Evolutionary conservation across 2,797 vertebrate genomes (phyloP), one percentile per base, ranked within the genome.

Genomic region (Allobates femoralis): DNA sequence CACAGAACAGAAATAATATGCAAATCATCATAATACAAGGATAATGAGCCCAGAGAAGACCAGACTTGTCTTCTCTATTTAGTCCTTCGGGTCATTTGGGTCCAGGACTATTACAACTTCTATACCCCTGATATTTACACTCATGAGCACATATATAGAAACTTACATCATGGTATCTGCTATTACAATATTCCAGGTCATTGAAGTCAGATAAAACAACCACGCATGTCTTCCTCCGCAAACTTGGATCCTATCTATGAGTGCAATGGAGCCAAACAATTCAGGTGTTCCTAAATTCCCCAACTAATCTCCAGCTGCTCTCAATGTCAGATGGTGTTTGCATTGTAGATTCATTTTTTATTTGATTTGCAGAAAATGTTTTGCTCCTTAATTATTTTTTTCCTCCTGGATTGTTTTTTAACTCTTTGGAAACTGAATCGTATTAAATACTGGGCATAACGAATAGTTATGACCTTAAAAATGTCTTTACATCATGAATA

Each of bases 241-340:
- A 19, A 62, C 28, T 81, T 81, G 79, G 79, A 87, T 83, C 34
- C n/a, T 30, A 3, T 15, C 15, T 26, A 11, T 79, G 26, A 21
- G 26, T 16, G 23, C 18, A 18, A 51, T 21, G n/a, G 28, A 79
- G 81, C 81, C 86, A 87, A 84, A 79, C n/a, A 51, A 78, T 82
- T 77, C 80, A 78, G 85, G 80, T 87, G 85, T 71, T 78, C 34
- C 34, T 28, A 58, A 83, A 87, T 87, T 75, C 81, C 28, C 75
- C 53, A 83, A 79, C 67, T 84, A 55, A 60, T 28, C 81, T 66
- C 53, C 81, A 87, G 81, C 81, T 87, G 81, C 34, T 73, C 73
- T 55, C 41, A 34, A 64, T 73, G 64, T 83, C 64, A 84, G 64
- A 73, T 74, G 71, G 6, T 86, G 32, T 84, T 80, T 87, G 86